Conservation (phyloP, 2,797 vertebrate species). For the Takifugu rubripes region DNA sequence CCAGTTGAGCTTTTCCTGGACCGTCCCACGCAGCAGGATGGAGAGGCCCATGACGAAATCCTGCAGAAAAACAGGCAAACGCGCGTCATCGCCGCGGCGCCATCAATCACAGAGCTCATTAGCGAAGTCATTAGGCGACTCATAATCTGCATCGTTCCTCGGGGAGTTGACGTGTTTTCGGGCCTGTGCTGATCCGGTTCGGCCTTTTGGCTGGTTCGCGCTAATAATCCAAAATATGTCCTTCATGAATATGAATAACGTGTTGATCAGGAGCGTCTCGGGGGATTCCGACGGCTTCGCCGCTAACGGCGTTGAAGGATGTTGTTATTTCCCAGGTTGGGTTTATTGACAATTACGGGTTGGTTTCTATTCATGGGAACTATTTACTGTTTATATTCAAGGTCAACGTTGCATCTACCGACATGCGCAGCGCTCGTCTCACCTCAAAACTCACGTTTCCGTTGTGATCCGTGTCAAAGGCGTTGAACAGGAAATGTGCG, state of each 20-base stretch:
- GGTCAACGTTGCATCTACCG: neutral
- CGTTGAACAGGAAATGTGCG: constrained; percentile 97
- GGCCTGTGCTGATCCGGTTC: constrained; percentile 18
- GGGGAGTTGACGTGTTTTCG: constrained; percentile 11
- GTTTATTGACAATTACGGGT: too few relatives aligned
- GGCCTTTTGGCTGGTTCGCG: constrained; percentile 39
- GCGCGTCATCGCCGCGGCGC: neutral
- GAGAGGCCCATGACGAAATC: constrained; percentile 98
- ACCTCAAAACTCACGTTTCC: constrained; percentile 99
- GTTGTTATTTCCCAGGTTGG: too few relatives aligned
- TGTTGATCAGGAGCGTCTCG: constrained; percentile 22
- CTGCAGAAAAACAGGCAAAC: constrained; percentile 64
- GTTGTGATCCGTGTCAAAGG: constrained; percentile 97
- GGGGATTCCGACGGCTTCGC: constrained; percentile 1
- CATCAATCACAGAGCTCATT: constrained; percentile 37
- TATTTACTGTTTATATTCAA: too few relatives aligned
- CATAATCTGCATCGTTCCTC: constrained; percentile 15
- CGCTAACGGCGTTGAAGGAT: neutral
- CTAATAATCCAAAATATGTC: constrained; percentile 56
- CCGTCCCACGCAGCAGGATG: constrained; percentile 91
- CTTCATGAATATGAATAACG: constrained; percentile 61
- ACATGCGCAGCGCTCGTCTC: constrained; percentile 49
- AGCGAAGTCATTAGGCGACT: constrained; percentile 46
- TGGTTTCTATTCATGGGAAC: too few relatives aligned
- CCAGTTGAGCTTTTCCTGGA: constrained; percentile 99